These are phyloP conservation scores for Pterois miles DNA, from an alignment of 2,797 vertebrate genomes.

Conservation along the genomic window DNA sequence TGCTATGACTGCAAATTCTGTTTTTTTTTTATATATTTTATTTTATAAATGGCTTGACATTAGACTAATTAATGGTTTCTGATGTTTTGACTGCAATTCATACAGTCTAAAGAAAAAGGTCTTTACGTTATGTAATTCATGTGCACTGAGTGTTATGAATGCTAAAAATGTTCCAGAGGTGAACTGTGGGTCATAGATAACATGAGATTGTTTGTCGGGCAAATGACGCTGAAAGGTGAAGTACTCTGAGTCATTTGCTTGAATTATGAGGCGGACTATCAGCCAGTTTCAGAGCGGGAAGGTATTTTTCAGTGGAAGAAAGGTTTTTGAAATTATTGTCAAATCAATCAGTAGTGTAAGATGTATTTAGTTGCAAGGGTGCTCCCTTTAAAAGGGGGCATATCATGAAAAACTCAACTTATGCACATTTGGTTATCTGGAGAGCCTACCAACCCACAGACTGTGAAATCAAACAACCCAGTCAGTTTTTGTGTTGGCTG, in stretches of 20 bases:
- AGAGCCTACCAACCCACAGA: neutral
- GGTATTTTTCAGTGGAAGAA: neutral
- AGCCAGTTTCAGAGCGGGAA: neutral
- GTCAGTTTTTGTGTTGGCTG: neutral
- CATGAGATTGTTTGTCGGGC: neutral
- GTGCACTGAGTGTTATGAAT: neutral
- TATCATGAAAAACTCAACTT: neutral
- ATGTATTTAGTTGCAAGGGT: fast-evolving
- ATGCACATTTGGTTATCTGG: neutral
- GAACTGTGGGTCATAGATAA: neutral
- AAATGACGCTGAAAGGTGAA: neutral
- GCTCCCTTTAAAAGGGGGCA: no score
- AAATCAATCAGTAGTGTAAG: no score
- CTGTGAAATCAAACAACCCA: neutral
- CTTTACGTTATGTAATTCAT: neutral
- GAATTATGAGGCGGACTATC: neutral
- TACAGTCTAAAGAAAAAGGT: neutral
- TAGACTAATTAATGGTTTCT: neutral
- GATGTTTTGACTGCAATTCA: neutral
- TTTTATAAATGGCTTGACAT: neutral
- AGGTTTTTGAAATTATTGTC: no score
- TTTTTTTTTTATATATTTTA: no score
- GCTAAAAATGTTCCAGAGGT: neutral
- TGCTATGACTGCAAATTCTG: neutral
- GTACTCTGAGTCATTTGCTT: neutral